Percentiles rank a stretch among this genome's conserved stretches.
These are phyloP conservation scores for Carcharodon carcharias DNA, from an alignment of 2,797 vertebrate species.

Conservation along the genomic window DNA sequence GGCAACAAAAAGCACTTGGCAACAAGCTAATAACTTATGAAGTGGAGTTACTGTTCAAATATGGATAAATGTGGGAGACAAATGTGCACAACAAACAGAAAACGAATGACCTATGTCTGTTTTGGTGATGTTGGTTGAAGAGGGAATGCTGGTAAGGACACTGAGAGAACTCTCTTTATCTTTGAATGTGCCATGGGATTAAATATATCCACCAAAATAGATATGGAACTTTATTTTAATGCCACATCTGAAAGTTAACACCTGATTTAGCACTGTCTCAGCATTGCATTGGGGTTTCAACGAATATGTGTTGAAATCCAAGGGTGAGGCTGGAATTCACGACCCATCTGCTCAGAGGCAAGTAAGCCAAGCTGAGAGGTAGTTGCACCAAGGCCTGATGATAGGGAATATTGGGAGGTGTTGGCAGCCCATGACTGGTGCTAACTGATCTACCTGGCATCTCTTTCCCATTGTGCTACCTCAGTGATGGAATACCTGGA, in stretches of 20 bases:
- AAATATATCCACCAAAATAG: neutral
- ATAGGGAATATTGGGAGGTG: neutral
- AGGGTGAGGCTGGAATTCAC: too few species aligned
- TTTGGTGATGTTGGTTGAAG: too few species aligned
- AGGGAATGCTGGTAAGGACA: too few species aligned
- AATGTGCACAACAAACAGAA: too few species aligned
- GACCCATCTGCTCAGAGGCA: neutral
- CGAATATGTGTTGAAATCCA: too few species aligned
- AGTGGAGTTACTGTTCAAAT: too few species aligned
- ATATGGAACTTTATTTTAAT: neutral
- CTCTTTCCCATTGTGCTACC: neutral
- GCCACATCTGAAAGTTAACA: neutral
- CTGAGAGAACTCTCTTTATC: too few species aligned
- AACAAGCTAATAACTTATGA: too few species aligned
- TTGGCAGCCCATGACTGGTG: too few species aligned
- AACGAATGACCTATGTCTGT: too few species aligned
- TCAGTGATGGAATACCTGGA: neutral
- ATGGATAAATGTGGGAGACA: too few species aligned
- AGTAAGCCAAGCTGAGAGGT: neutral
- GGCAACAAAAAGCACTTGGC: too few species aligned
- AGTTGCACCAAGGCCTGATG: neutral
- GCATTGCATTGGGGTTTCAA: neutral
- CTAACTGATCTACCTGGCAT: neutral
- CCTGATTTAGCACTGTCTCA: neutral
- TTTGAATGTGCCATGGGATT: neutral